Evolutionary conservation across 2,113 vertebrate species (phyloP).

Genomic region (Phylloscopus whistleri): DNA sequence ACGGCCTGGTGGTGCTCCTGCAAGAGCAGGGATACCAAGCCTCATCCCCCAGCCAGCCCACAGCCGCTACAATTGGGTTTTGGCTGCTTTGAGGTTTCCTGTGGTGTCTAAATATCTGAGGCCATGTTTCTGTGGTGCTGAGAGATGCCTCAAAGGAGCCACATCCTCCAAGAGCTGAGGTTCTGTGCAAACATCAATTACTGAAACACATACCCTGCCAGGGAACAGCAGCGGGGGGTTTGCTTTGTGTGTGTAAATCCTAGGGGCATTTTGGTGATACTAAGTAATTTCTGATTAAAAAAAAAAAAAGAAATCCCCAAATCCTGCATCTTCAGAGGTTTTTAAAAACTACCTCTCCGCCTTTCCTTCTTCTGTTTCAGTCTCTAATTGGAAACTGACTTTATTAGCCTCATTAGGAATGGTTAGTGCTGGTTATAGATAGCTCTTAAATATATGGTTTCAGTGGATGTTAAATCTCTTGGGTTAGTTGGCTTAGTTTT

Average conservation of each 20-base stretch:
- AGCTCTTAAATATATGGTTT: constrained; percentile 42
- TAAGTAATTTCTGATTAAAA: not conserved
- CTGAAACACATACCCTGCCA: not conserved
- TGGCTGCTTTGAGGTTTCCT: not conserved
- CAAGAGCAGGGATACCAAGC: not conserved
- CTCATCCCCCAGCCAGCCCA: not conserved
- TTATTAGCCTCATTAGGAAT: constrained; percentile 66
- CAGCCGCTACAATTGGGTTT: not conserved
- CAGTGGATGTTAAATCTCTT: constrained; percentile 38
- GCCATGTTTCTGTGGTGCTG: not conserved
- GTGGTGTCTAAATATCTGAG: not conserved
- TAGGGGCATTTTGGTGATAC: not conserved
- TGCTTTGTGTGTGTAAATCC: not conserved
- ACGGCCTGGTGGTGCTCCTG: fast-evolving
- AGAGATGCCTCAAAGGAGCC: not conserved
- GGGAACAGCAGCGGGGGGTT: not conserved
- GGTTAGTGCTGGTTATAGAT: constrained; percentile 49
- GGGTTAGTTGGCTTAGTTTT: constrained; percentile 45
- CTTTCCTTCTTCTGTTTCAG: constrained; percentile 50
- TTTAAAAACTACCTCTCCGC: constrained; percentile 52
- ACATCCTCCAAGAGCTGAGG: not conserved
- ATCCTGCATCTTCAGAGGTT: constrained; percentile 11
- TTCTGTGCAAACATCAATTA: constrained; percentile 19
- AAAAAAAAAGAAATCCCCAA: not conserved
- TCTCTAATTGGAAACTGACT: constrained; percentile 65